These are phyloP conservation scores for Neotoxoptera formosana DNA, from an alignment of 1,140 invertebrate genomes.

Conservation along the genomic window DNA sequence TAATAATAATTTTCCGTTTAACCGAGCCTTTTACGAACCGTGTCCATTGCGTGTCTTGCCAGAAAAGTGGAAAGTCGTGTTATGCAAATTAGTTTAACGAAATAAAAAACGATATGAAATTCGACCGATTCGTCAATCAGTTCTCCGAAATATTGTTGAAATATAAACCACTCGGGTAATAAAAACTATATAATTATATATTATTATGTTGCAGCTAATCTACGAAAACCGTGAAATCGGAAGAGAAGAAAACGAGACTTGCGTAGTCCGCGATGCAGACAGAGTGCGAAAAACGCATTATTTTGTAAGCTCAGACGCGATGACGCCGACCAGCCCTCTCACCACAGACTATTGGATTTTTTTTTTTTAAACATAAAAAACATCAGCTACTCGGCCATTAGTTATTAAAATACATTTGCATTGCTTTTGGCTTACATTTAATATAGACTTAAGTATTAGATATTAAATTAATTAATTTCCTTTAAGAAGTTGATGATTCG, in stretches of 20 bases:
- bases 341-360: too few species aligned
- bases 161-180: not conserved
- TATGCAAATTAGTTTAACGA: not conserved
- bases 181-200: not conserved
- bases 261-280: not conserved
- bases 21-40: not conserved
- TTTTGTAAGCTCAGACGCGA: not conserved
- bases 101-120: not conserved
- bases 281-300: not conserved
- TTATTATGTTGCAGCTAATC: too few species aligned
- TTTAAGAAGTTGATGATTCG: too few species aligned
- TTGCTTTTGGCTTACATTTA: too few species aligned
- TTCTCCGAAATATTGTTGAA: not conserved
- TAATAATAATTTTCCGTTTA: constrained; percentile 7
- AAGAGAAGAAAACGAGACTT: not conserved
- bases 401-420: too few species aligned
- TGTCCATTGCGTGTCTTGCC: not conserved
- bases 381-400: too few species aligned
- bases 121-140: not conserved
- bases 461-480: too few species aligned
- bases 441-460: too few species aligned
- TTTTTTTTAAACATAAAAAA: too few species aligned
- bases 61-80: not conserved
- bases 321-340: not conserved
- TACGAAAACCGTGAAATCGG: not conserved